A percentile compares a stretch with the other conserved stretches of the same genome.
Evolutionary conservation across 2,888 invertebrate genomes (phyloP).

Genomic region (Pachydiplax longipennis): DNA sequence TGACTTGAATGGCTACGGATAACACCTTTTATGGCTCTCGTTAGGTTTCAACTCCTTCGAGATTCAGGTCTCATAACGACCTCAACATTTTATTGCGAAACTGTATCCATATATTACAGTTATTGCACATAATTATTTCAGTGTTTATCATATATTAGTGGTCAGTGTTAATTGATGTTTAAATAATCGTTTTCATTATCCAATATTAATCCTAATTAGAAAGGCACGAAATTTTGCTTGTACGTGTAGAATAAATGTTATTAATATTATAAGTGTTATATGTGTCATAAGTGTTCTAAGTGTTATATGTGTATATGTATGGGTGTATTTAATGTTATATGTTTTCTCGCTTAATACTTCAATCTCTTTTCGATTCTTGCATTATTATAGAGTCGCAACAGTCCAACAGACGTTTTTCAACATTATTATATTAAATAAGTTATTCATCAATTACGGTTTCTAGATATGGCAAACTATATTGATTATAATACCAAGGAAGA

Average conservation of each 20-base stretch:
- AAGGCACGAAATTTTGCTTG: background rate
- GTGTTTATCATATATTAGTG: background rate
- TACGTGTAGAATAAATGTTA: background rate
- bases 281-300: background rate
- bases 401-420: no score
- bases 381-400: no score
- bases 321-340: no score
- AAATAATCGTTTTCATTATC: background rate
- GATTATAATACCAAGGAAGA: no score
- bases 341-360: no score
- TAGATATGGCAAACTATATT: no score
- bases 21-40: no score
- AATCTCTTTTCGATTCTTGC: no score
- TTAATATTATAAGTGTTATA: background rate
- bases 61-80: background rate
- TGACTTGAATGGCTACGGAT: no score
- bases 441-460: no score
- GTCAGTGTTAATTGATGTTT: background rate
- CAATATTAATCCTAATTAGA: background rate
- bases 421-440: no score
- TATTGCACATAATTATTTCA: background rate
- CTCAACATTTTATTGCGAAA: background rate
- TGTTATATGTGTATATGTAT: background rate
- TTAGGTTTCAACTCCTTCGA: no score
- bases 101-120: background rate